Conservation (phyloP, 2,888 invertebrate species). For the Melanchra persicariae region DNA sequence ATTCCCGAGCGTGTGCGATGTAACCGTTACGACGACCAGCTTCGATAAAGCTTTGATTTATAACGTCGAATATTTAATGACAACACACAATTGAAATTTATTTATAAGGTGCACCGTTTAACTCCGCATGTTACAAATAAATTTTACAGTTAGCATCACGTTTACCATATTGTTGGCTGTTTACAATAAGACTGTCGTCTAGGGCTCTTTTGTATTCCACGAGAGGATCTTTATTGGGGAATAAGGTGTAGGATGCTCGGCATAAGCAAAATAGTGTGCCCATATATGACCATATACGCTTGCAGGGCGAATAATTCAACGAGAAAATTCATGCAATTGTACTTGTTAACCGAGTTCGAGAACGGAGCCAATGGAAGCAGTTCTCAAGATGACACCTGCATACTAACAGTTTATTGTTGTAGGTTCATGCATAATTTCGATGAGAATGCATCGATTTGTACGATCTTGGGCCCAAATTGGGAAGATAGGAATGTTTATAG, state of each 20-base stretch:
- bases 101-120: conserved; percentile 86
- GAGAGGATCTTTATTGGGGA: conserved; percentile 74
- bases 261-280: conserved; percentile 69
- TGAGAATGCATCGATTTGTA: conserved; percentile 37
- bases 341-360: conserved; percentile 65
- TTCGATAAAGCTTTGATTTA: conserved; percentile 89
- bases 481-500: conserved; percentile 22
- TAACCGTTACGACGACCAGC: conserved; percentile 82
- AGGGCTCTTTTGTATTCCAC: conserved; percentile 83
- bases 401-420: conserved; percentile 52
- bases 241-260: conserved; percentile 71
- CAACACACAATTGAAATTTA: conserved; percentile 89
- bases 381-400: conserved; percentile 56
- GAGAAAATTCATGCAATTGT: conserved; percentile 67
- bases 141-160: conserved; percentile 84
- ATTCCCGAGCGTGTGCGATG: conserved; percentile 83
- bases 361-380: conserved; percentile 45
- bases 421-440: conserved; percentile 33
- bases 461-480: conserved; percentile 21
- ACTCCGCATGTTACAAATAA: conserved; percentile 83
- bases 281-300: conserved; percentile 69
- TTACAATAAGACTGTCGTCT: conserved; percentile 80
- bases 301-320: conserved; percentile 70
- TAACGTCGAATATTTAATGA: conserved; percentile 88
- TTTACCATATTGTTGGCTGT: conserved; percentile 82